Conservation (phyloP, 1,140 invertebrate genomes). For the Drosophila ficusphila region DNA sequence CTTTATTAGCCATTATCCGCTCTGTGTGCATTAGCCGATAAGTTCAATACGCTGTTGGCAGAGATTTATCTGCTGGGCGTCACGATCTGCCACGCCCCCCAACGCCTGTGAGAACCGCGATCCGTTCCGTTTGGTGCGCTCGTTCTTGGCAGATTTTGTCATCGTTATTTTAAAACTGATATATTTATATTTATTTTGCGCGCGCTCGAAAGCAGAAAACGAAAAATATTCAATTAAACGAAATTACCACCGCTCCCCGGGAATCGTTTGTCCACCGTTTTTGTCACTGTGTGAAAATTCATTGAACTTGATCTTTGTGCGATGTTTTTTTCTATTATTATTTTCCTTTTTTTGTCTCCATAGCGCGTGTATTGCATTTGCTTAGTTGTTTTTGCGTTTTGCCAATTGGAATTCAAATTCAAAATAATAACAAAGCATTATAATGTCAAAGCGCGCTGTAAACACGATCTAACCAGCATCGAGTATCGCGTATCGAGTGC, state of each 20-base stretch:
- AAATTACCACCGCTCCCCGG: conserved; percentile 25
- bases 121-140: conserved; percentile 39
- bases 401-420: conserved; percentile 55
- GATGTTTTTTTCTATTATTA: background rate
- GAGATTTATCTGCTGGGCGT: conserved; percentile 33
- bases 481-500: too few species aligned
- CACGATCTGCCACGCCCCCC: conserved; percentile 29
- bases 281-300: conserved; percentile 65
- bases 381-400: conserved; percentile 10
- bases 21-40: conserved; percentile 10
- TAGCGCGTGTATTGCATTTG: conserved; percentile 59
- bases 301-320: conserved; percentile 77
- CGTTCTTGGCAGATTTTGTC: conserved; percentile 75
- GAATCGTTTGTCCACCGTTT: conserved; percentile 7
- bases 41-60: conserved; percentile 20
- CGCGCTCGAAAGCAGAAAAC: conserved; percentile 33
- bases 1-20: conserved; percentile 19
- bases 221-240: conserved; percentile 74
- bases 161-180: conserved; percentile 83
- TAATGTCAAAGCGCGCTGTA: conserved; percentile 62
- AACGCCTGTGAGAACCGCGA: background rate
- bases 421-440: conserved; percentile 69
- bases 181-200: conserved; percentile 48
- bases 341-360: conserved; percentile 1
- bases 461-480: conserved; percentile 39